Evolutionary conservation across 2,888 invertebrate genomes (phyloP).

Genomic region (Nowickia ferox): DNA sequence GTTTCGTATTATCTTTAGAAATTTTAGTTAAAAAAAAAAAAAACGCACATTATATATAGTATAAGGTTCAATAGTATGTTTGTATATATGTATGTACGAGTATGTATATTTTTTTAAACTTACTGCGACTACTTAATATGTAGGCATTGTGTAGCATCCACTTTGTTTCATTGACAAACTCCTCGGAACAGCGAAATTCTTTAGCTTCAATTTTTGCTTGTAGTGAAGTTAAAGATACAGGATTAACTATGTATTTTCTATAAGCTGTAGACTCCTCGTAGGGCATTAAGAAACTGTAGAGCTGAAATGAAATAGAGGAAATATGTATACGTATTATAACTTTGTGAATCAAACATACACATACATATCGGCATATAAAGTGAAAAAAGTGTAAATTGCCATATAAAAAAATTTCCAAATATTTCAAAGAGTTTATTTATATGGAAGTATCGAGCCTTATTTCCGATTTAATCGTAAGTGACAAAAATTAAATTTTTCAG

Average conservation of each 20-base stretch:
- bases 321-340: neutral
- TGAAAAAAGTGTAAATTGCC: too few species aligned
- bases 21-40: neutral
- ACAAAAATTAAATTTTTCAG: too few species aligned
- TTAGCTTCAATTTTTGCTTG: conserved; percentile 90
- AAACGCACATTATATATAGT: neutral
- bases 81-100: neutral
- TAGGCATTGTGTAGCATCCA: conserved; percentile 98
- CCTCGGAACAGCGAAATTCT: conserved; percentile 93
- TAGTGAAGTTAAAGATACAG: conserved; percentile 92
- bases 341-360: neutral
- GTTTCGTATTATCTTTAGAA: conserved; percentile 88
- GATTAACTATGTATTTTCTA: conserved; percentile 91
- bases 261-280: conserved; percentile 61
- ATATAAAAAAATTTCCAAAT: too few species aligned
- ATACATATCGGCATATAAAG: neutral
- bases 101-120: conserved; percentile 78
- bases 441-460: too few species aligned
- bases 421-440: too few species aligned
- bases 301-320: conserved; percentile 52
- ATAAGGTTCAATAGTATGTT: neutral
- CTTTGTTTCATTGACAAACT: conserved; percentile 94
- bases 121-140: conserved; percentile 95
- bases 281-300: conserved; percentile 68
- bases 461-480: too few species aligned